phyloP scores from a whole-genome alignment of 2,888 invertebrate species.

The Drosophila stalkeri region DNA sequence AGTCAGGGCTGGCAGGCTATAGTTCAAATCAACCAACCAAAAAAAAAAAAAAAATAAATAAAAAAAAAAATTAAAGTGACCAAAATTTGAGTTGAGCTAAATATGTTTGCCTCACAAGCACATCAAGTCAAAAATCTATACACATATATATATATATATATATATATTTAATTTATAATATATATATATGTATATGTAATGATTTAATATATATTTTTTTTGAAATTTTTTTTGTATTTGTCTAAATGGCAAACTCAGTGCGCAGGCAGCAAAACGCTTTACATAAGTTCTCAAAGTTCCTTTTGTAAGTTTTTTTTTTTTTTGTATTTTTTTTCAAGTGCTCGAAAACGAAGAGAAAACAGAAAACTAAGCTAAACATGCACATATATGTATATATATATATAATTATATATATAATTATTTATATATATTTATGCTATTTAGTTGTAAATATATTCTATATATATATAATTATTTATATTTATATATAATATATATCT shows the following conservation, averaged over 20 bases:
- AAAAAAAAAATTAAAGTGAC: slow-evolving; percentile 15
- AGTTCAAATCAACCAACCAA: slow-evolving; percentile 7
- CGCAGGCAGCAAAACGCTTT: slow-evolving; percentile 71
- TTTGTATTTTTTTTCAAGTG: slow-evolving; percentile 67
- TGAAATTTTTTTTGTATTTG: neutral
- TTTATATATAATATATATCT: slow-evolving; percentile 6
- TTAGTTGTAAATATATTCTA: slow-evolving; percentile 3
- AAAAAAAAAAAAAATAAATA: neutral
- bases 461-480: slow-evolving; percentile 3
- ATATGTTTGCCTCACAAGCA: slow-evolving; percentile 26
- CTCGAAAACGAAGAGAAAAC: slow-evolving; percentile 19
- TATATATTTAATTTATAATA: neutral
- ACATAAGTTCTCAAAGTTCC: slow-evolving; percentile 68
- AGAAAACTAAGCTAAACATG: slow-evolving; percentile 22
- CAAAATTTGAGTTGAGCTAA: slow-evolving; percentile 35
- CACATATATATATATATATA: slow-evolving; percentile 17
- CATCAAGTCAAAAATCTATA: neutral
- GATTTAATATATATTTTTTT: slow-evolving; percentile 3
- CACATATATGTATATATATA: slow-evolving; percentile 10
- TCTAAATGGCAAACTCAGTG: slow-evolving; percentile 41
- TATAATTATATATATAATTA: slow-evolving; percentile 3
- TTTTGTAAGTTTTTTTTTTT: slow-evolving; percentile 25
- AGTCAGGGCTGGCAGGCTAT: slow-evolving; percentile 16
- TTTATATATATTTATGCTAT: slow-evolving; percentile 9
- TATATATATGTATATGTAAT: slow-evolving; percentile 6